These are phyloP conservation scores for Spheniscus humboldti DNA, from an alignment of 2,797 vertebrate genomes.

Conservation along the genomic window DNA sequence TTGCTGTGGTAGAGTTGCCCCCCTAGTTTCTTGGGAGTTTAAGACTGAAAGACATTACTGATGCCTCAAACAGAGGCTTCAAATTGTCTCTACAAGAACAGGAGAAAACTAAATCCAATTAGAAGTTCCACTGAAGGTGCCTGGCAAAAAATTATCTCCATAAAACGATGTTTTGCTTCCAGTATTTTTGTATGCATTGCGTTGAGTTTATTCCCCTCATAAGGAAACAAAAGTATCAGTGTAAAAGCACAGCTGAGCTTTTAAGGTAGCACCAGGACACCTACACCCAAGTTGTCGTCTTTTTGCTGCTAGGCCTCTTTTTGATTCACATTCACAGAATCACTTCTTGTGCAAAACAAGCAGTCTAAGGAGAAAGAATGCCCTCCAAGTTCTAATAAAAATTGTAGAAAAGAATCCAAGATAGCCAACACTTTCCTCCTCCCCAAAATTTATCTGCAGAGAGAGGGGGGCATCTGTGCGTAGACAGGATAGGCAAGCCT, in stretches of 20 bases:
- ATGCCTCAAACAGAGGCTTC: conserved; percentile 48
- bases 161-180: conserved; percentile 64
- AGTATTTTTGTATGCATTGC: conserved; percentile 47
- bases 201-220: conserved; percentile 57
- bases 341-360: conserved; percentile 99
- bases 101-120: conserved; percentile 66
- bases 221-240: conserved; percentile 67
- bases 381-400: conserved; percentile 95
- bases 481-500: conserved; percentile 91
- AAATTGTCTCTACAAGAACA: conserved; percentile 64
- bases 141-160: conserved; percentile 67
- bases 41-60: conserved; percentile 68
- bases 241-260: conserved; percentile 81
- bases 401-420: conserved; percentile 83
- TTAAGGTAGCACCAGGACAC: conserved; percentile 85
- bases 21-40: conserved; percentile 43
- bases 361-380: conserved; percentile 97
- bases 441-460: conserved; percentile 87
- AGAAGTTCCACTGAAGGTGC: conserved; percentile 67
- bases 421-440: conserved; percentile 75
- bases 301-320: conserved; percentile 75
- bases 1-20: conserved; percentile 51
- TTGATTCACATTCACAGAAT: conserved; percentile 97
- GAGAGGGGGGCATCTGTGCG: conserved; percentile 87
- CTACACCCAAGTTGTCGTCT: conserved; percentile 78